Percentiles rank a stretch among this genome's conserved stretches.
Evolutionary conservation across 1,140 invertebrate genomes (phyloP).

Genomic region (Berghia stephanieae): DNA sequence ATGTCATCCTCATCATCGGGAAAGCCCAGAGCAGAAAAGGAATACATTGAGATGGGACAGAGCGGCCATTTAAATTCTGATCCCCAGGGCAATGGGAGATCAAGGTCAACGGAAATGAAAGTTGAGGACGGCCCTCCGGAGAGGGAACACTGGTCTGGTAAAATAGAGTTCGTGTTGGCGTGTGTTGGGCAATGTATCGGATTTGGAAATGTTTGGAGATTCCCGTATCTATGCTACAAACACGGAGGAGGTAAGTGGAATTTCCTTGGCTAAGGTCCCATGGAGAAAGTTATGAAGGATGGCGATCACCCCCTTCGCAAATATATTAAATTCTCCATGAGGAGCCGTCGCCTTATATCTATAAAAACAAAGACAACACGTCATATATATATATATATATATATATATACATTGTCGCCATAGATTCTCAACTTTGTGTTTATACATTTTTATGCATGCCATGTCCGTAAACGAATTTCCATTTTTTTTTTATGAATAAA

Average conservation of each 20-base stretch:
- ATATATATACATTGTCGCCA: too few species aligned
- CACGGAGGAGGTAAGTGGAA: conserved; percentile 47
- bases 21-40: not conserved
- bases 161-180: conserved; percentile 61
- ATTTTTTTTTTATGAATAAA: too few species aligned
- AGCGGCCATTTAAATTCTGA: conserved; percentile 6
- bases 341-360: too few species aligned
- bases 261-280: not conserved
- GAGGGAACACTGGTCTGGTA: conserved; percentile 71
- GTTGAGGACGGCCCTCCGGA: conserved; percentile 30
- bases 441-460: too few species aligned
- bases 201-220: conserved; percentile 66
- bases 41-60: conserved; percentile 32
- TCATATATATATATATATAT: too few species aligned
- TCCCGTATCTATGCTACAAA: conserved; percentile 62
- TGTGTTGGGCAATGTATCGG: conserved; percentile 65
- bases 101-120: conserved; percentile 35
- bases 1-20: not conserved
- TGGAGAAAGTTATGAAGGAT: too few species aligned
- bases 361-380: too few species aligned
- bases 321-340: too few species aligned
- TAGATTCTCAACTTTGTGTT: too few species aligned
- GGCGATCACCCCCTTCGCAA: too few species aligned
- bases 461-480: too few species aligned
- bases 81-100: conserved; percentile 29